Base-by-base conservation (phyloP, 2,797 vertebrate genomes). In the Anas flavirostris region DNA sequence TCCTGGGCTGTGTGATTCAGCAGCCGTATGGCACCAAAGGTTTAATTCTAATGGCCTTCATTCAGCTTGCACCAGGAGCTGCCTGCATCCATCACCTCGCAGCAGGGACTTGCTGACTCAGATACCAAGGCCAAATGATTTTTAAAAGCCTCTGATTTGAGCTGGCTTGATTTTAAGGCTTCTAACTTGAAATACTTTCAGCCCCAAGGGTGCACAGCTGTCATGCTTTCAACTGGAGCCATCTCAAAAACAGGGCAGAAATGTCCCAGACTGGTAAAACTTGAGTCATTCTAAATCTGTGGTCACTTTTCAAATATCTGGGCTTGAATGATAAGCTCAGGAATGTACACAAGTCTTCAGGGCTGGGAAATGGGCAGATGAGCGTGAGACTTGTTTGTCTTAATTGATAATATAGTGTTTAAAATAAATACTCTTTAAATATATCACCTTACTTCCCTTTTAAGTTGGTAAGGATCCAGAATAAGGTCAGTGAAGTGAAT, bases 161-260 rank as follows among this genome's bases (percentile, higher is more conserved):
- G 17, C 52, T 82, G 63, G 43, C 48, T 80, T 60, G 52, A 55
- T 91, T 80, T 88, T 70, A 66, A 52, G 39, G 31, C 70, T 92
- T 88, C 19, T 55, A 91, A 33, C 50, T 67, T 86, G 63, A 95
- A 93, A 77, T 44, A 63, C 23, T 76, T 95, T 79, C 78, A 84
- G 66, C 31, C 31, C 31, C 31, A 43, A 31, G 15, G 8, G 9
- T 86, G 26, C n/a, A 75, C 50, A 91, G 68, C 43, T 92, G 77
- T 50, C 52, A 64, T 56, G 33, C 12, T 76, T 90, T 39, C 72
- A 74, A 80, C 72, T 82, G 58, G 81, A 91, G 58, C 44, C 44
- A 46, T 70, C 56, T 64, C 73, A 91, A 82, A 94, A 92, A 60
- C 31, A 68, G 63, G 29, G 41, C 55, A 63, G 69, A 91, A 41